Conservation (phyloP, 2,888 invertebrate genomes). For the Epirrhoe tristata region DNA sequence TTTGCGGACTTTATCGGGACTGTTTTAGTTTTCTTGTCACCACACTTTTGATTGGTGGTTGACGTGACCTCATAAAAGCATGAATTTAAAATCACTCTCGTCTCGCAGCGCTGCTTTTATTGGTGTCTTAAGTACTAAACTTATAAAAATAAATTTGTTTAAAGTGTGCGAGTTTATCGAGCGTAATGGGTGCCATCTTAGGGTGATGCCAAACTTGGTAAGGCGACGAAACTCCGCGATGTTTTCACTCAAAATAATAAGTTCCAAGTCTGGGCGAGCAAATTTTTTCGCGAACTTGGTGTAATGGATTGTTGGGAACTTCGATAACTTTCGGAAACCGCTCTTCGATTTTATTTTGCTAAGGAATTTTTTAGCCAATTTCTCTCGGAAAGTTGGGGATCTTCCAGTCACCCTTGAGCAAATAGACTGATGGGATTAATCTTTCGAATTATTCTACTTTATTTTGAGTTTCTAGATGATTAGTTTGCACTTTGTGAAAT, state of each 20-base stretch:
- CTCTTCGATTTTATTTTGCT: slow-evolving; percentile 82
- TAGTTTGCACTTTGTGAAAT: slow-evolving; percentile 14
- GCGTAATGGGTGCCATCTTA: slow-evolving; percentile 54
- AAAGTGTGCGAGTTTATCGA: slow-evolving; percentile 54
- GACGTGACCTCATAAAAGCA: slow-evolving; percentile 7
- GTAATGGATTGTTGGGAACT: slow-evolving; percentile 84
- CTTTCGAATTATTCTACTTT: slow-evolving; percentile 41
- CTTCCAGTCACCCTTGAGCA: slow-evolving; percentile 78
- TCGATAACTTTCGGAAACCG: slow-evolving; percentile 84
- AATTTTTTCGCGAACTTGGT: slow-evolving; percentile 81
- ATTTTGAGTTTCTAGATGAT: slow-evolving; percentile 34
- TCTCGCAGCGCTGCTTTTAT: slow-evolving; percentile 22
- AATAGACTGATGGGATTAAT: slow-evolving; percentile 58
- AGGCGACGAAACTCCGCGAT: slow-evolving; percentile 76
- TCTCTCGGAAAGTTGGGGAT: slow-evolving; percentile 78
- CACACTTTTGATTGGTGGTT: neutral
- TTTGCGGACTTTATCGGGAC: slow-evolving; percentile 4
- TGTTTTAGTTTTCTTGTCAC: slow-evolving; percentile 3
- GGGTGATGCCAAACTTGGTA: slow-evolving; percentile 61
- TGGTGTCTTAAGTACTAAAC: slow-evolving; percentile 34
- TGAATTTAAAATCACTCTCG: slow-evolving; percentile 10
- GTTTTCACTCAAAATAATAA: slow-evolving; percentile 85
- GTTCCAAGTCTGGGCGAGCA: slow-evolving; percentile 70
- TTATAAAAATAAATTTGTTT: slow-evolving; percentile 46
- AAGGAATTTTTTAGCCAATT: slow-evolving; percentile 84